Base-by-base conservation (phyloP, 2,888 invertebrate species). In the Ganaspis brasiliensis region DNA sequence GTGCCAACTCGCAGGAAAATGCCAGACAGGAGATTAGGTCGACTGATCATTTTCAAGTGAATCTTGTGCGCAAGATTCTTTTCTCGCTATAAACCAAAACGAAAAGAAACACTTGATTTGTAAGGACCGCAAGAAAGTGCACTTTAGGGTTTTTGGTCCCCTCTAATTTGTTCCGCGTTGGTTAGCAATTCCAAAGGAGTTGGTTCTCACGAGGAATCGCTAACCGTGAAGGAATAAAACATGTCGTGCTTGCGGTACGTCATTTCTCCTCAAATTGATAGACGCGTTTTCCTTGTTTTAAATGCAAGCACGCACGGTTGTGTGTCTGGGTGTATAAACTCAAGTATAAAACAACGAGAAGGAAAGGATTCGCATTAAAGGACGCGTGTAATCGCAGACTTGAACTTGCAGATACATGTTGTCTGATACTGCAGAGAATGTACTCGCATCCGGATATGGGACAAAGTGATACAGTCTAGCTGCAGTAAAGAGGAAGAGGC, bases 401-500 rank as follows among this genome's bases (percentile, higher is more conserved):
- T 24, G 67, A 45, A 63, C 61, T 63, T 37, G 61, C 61, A 45
- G 21, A 24, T 24, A 67, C 67, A 14, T 9, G 72, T 72, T 55
- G 16, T 55, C 49, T 71, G 40, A 12, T 1, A 19, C 35, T 61
- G 40, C 63, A 45, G 52, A 19, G 52, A 52, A 14, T 24, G 40
- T 40, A 24, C 37, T 63, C 63, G 14, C 40, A 67, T 67, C 67
- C 67, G 67, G 67, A 67, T 67, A 45, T 67, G 67, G 67, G 67
- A 55, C 72, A 37, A 72, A 72, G 55, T 56, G 72, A 55, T 55
- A 49, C 55, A 55, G 55, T 81, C 80, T 78, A 78, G 78, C 80
- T 31, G 31, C 31, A 31, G 82, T 78, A 77, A 77, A 78, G 75
- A 83, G 73, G 77, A 79, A 77, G 77, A 24, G 56, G 40, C 72